Base-by-base conservation (phyloP, 1,140 invertebrate genomes). In the Lepidurus packardi region DNA sequence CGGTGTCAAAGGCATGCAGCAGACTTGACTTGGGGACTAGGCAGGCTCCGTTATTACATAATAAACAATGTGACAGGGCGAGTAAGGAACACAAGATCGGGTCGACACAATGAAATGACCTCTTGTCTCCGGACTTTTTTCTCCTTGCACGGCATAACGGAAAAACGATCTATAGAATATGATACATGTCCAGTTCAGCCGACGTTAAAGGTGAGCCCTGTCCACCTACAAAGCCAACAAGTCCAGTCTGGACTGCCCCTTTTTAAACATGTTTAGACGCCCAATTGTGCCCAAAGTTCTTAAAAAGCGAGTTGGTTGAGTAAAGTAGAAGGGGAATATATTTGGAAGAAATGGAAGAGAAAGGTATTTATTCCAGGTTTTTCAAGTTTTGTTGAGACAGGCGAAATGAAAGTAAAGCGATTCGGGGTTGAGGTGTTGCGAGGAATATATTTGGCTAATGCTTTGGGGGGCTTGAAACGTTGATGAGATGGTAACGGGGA, bases 31-130 rank as follows among this genome's bases (percentile, higher is more conserved):
- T 21, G 53, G 53, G 53, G 21, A 65, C 53, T 65, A 21, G 53
- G 53, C 53, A 65, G 53, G 53, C 53, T 65, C 21, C 21, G 53
- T 65, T 65, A 65, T 65, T 65, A 65, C 53, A 65, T 65, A 65
- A 65, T 65, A 65, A 65, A 65, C 53, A 65, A 65, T 65, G 53
- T 65, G 53, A 65, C 53, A 65, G 53, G 21, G 16, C 16, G 53
- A 65, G 16, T 65, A 65, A 65, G 53, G 21, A 7, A 65, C 13
- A 65, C 21, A 13, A 13, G 53, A 65, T 65, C 3, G 53, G 53
- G 13, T 8, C 53, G 53, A 65, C 13, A 65, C 53, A 65, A 65
- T 21, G 21, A 65, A 65, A 65, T 16, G 53, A 65, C 53, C 21
- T 65, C 13, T 16, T 21, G 16, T 21, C 21, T 16, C 13, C 53